Evolutionary conservation across 2,113 vertebrate genomes (phyloP).

Genomic region (Lamprologus lemairii): DNA sequence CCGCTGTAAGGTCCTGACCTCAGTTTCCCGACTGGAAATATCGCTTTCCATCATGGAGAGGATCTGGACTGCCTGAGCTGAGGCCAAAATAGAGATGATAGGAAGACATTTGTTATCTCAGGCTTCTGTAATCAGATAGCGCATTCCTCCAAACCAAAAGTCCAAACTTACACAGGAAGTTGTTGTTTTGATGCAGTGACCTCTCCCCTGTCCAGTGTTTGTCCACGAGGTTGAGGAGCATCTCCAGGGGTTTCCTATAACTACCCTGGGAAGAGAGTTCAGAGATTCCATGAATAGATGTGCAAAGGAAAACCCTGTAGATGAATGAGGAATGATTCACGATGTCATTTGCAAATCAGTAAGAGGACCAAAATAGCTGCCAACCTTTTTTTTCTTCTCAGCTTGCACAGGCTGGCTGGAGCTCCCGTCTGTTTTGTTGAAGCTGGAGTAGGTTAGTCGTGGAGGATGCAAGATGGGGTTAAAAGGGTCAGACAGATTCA

Average conservation of each 20-base stretch:
- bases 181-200: slow-evolving; percentile 69
- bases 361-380: not conserved
- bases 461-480: slow-evolving; percentile 55
- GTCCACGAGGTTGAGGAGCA: slow-evolving; percentile 74
- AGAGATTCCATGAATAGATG: not conserved
- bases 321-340: not conserved
- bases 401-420: not conserved
- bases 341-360: not conserved
- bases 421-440: slow-evolving; percentile 16
- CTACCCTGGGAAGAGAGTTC: not conserved
- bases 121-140: not conserved
- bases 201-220: slow-evolving; percentile 70
- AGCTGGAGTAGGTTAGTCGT: slow-evolving; percentile 37
- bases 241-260: slow-evolving; percentile 65
- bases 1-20: slow-evolving; percentile 54
- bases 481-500: slow-evolving; percentile 32
- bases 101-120: slow-evolving; percentile 1
- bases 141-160: not conserved
- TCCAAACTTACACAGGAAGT: slow-evolving; percentile 74
- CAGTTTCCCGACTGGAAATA: slow-evolving; percentile 40
- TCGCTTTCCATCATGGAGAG: slow-evolving; percentile 67
- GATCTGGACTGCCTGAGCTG: slow-evolving; percentile 74
- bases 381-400: slow-evolving; percentile 37
- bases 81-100: slow-evolving; percentile 18
- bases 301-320: not conserved